Evolutionary conservation across 2,113 vertebrate genomes (phyloP).

Genomic region (Carollia perspicillata): DNA sequence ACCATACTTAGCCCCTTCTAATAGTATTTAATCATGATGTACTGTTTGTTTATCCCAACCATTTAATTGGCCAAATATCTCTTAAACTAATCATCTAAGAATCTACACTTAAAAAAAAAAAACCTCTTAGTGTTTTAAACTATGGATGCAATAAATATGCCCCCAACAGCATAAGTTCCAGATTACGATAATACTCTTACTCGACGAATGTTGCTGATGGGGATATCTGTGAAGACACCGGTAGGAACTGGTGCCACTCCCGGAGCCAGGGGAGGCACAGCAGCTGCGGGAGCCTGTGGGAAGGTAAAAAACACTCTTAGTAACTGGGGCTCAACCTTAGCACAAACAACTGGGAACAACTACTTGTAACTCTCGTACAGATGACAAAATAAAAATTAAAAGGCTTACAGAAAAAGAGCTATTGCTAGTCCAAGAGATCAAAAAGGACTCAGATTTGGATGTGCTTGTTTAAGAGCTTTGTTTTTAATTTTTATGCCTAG

Average conservation of each 20-base stretch:
- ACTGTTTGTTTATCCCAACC: not conserved
- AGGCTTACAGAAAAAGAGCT: not conserved
- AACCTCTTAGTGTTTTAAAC: not conserved
- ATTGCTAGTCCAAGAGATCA: not conserved
- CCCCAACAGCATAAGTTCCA: not conserved
- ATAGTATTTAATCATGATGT: not conserved
- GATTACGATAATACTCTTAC: slow-evolving; percentile 78
- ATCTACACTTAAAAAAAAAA: not conserved
- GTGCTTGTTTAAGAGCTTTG: not conserved
- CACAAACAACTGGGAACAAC: not conserved
- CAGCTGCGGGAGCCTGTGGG: slow-evolving; percentile 71
- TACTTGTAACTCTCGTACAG: not conserved
- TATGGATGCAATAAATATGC: not conserved
- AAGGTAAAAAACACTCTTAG: not conserved
- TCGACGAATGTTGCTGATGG: slow-evolving; percentile 95
- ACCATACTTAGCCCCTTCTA: not conserved
- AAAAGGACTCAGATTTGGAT: not conserved
- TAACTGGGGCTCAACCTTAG: not conserved
- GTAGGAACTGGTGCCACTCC: slow-evolving; percentile 79
- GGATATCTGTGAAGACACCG: slow-evolving; percentile 95
- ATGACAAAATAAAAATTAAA: not conserved
- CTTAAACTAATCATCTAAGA: slow-evolving; percentile 4
- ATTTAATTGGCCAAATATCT: not conserved
- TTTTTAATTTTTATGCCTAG: not conserved
- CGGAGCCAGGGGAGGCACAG: slow-evolving; percentile 72